Base-by-base conservation (phyloP, 2,797 vertebrate species). In the Zenarchopterus dispar region DNA sequence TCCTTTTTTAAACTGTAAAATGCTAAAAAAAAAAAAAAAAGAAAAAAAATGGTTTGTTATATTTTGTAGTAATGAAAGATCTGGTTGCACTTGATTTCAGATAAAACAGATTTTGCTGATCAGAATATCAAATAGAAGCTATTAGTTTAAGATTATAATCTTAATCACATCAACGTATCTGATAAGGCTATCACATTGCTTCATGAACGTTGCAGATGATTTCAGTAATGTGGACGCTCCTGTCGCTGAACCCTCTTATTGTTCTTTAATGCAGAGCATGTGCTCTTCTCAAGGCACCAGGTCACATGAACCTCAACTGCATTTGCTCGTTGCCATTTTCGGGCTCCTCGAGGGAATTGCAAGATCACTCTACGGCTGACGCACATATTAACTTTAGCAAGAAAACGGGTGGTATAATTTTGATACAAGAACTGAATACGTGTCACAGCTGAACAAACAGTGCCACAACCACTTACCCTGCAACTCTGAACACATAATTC, bases 221-320 rank as follows among this genome's bases (percentile, higher is more conserved):
- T 51, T 22, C 48, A 42, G 8, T 31, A n/a, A 47, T 53, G 36
- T 56, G 33, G 56, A 15, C 11, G 39, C 33, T 53, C 33, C 21
- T 19, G 56, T 52, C 63, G 55, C 50, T 83, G 72, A 85, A 75
- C 62, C 69, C 53, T 21, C 53, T 63, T 49, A 74, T 91, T 92
- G 82, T 91, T 77, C 64, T 53, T 72, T 87, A 91, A 84, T 89
- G 75, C 63, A 58, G 70, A 87, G 39, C 84, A 83, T 87, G 84
- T 85, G 89, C 56, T 5, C 63, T 62, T 83, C 82, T 84, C 56
- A 51, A 81, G 76, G 65, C 82, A 74, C 51, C 78, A 33, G 78
- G 83, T 93, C 90, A 93, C 84, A 91, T 91, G 90, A 85, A 79
- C 62, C 73, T 84, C 75, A 52, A 64, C 80, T 86, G 58, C 66